Conservation (phyloP, 2,888 invertebrate species). For the Myopa tessellatipennis region DNA sequence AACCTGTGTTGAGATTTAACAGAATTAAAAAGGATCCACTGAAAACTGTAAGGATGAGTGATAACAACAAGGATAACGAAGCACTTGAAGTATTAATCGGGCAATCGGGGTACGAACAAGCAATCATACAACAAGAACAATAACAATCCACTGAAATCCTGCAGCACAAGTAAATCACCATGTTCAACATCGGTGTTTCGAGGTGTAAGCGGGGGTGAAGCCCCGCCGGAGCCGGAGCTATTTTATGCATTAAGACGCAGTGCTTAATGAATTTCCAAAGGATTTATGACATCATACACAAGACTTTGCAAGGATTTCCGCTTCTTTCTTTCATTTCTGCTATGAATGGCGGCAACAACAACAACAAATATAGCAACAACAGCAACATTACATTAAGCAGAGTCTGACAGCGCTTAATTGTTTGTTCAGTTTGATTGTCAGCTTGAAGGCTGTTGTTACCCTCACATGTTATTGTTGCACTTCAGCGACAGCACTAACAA, state of each 20-base stretch:
- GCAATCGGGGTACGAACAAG: neutral
- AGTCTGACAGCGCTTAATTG: constrained; percentile 41
- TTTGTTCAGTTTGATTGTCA: constrained; percentile 47
- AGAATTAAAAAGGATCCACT: too few species aligned
- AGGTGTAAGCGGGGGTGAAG: too few species aligned
- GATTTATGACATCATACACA: constrained; percentile 37
- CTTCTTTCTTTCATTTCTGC: neutral
- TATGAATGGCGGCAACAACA: neutral
- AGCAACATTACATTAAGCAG: neutral
- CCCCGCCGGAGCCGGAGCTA: too few species aligned
- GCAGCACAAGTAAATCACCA: neutral
- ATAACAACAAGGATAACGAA: neutral
- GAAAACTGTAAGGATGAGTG: too few species aligned
- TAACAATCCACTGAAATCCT: neutral
- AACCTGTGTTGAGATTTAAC: too few species aligned
- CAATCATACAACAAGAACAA: neutral
- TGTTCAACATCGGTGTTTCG: neutral
- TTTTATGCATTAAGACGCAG: neutral
- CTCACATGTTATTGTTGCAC: constrained; percentile 33
- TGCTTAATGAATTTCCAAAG: constrained; percentile 37
- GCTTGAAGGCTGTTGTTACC: constrained; percentile 20
- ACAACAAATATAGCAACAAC: neutral
- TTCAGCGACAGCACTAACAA: neutral
- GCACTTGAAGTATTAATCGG: neutral
- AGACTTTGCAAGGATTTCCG: constrained; percentile 26